Conservation (phyloP, 2,113 vertebrate species). For the Grammomys surdaster region DNA sequence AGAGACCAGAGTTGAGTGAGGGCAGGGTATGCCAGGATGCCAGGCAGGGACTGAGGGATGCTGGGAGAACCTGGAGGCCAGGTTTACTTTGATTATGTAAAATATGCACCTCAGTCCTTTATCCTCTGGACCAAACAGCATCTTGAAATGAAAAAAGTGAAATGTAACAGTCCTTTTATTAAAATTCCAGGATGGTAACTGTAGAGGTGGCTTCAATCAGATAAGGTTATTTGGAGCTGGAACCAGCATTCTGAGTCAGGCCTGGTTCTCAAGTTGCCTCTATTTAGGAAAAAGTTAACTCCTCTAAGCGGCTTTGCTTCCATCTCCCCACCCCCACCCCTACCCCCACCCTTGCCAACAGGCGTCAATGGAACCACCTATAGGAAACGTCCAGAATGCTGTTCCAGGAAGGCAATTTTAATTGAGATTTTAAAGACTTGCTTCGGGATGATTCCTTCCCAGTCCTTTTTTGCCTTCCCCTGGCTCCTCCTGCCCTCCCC, state of each 20-base stretch:
- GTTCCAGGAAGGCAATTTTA: background rate
- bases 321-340: too few relatives aligned
- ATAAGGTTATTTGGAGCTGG: background rate
- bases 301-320: background rate
- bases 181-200: background rate
- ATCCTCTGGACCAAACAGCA: too few relatives aligned
- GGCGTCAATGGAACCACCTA: background rate
- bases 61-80: too few relatives aligned
- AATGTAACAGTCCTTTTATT: background rate
- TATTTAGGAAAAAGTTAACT: background rate
- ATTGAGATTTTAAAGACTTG: background rate
- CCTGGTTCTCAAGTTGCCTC: background rate
- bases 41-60: too few relatives aligned
- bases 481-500: too few relatives aligned
- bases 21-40: too few relatives aligned
- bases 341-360: too few relatives aligned
- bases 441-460: background rate
- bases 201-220: background rate
- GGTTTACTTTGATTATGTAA: too few relatives aligned
- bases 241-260: background rate
- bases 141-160: background rate
- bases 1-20: too few relatives aligned
- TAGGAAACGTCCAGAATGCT: background rate
- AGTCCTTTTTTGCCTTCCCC: too few relatives aligned
- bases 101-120: too few relatives aligned